These are phyloP conservation scores for Phyto melanocephala DNA, from an alignment of 2,888 invertebrate species.

Conservation along the genomic window DNA sequence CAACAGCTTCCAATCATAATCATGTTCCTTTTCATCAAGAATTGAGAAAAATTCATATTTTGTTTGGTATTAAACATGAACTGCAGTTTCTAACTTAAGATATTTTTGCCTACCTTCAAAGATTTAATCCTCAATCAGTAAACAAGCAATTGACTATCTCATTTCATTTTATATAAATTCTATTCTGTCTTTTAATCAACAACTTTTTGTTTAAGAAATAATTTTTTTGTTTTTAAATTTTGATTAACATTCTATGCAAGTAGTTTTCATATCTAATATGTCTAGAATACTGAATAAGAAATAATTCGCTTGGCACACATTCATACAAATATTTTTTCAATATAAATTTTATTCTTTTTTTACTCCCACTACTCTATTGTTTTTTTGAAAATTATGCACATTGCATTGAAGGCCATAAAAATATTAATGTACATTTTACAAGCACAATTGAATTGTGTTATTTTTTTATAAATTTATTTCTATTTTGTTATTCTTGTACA, in stretches of 20 bases:
- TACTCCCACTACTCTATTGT: conserved; percentile 39
- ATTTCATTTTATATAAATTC: background rate
- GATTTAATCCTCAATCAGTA: too few species aligned
- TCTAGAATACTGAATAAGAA: conserved; percentile 52
- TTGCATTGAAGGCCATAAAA: conserved; percentile 58
- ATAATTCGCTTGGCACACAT: conserved; percentile 32
- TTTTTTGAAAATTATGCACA: conserved; percentile 43
- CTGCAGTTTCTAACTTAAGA: too few species aligned
- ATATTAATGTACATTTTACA: conserved; percentile 47
- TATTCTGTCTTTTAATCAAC: too few species aligned
- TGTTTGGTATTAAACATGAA: too few species aligned
- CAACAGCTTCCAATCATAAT: too few species aligned
- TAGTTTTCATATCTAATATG: conserved; percentile 41
- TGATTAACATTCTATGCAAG: conserved; percentile 38
- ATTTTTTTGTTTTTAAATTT: background rate
- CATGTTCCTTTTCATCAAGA: too few species aligned
- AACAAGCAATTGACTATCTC: background rate
- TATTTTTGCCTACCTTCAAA: too few species aligned
- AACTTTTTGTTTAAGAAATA: background rate
- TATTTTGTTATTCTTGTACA: background rate
- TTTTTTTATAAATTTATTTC: background rate
- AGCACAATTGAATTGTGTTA: conserved; percentile 43
- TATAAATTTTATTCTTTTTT: background rate
- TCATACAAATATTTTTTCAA: background rate
- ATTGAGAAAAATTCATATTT: too few species aligned